A percentile compares a stretch with the other conserved stretches of the same genome.
Conservation (phyloP, 2,797 vertebrate species). For the Cephalopachus bancanus region DNA sequence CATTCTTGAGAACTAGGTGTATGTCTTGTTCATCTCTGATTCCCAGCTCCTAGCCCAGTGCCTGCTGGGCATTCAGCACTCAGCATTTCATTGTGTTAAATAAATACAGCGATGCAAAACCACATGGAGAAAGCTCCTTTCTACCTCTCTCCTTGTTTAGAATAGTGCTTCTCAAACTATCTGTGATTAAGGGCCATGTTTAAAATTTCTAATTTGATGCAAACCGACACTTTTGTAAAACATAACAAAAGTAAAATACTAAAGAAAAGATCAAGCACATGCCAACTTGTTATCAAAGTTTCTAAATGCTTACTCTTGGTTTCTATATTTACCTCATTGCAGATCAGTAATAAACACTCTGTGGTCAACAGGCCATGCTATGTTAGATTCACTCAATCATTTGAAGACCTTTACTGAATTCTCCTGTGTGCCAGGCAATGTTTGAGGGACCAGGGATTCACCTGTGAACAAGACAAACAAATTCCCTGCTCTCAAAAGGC, state of each 20-base stretch:
- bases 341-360: background rate
- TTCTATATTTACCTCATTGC: background rate
- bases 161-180: background rate
- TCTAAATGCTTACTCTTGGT: conserved; percentile 1
- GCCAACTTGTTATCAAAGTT: background rate
- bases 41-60: background rate
- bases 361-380: background rate
- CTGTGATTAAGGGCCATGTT: background rate
- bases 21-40: background rate
- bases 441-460: background rate
- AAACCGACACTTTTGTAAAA: background rate
- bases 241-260: background rate
- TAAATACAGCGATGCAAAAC: background rate
- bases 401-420: background rate
- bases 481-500: background rate
- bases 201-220: background rate
- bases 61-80: background rate
- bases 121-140: background rate
- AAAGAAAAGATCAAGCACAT: background rate
- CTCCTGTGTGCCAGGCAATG: background rate
- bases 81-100: conserved; percentile 21
- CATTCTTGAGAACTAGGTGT: background rate
- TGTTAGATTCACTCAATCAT: background rate
- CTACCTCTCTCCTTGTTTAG: background rate
- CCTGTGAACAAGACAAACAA: background rate